These are phyloP conservation scores for Cremastinae sp. DNA, from an alignment of 2,888 invertebrate species.

Conservation along the genomic window DNA sequence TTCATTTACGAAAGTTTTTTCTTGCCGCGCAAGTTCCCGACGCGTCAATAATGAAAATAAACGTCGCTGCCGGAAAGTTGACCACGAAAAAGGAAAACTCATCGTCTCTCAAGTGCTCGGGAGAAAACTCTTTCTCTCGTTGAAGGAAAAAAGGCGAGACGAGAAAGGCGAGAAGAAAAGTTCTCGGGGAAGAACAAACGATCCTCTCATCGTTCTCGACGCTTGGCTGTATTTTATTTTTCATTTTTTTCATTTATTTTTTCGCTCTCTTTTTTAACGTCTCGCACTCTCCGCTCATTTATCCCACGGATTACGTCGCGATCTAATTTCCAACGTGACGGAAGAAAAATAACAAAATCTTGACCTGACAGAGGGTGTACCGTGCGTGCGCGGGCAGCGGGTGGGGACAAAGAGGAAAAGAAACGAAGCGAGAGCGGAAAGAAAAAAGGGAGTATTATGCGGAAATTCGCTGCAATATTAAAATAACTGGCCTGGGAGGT, in stretches of 20 bases:
- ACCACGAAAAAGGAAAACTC: not conserved
- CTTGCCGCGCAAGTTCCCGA: not conserved
- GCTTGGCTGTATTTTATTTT: constrained; percentile 36
- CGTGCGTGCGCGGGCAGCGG: too few relatives aligned
- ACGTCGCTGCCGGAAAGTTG: constrained; percentile 1
- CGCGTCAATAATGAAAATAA: constrained; percentile 13
- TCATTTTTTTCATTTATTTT: constrained; percentile 33
- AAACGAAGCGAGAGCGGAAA: not conserved
- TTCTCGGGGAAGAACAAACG: not conserved
- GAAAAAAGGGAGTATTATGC: constrained; percentile 11
- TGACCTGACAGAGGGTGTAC: constrained; percentile 32
- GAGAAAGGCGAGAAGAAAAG: constrained; percentile 15
- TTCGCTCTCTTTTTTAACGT: constrained; percentile 18
- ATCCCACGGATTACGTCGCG: not conserved
- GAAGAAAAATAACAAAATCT: constrained; percentile 10
- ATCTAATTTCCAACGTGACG: constrained; percentile 2
- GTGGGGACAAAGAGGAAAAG: too few relatives aligned
- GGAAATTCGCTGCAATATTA: constrained; percentile 43
- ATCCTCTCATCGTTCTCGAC: constrained; percentile 16
- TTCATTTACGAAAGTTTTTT: constrained; percentile 1
- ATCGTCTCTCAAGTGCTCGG: constrained; percentile 2
- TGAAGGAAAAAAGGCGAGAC: not conserved
- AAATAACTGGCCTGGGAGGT: constrained; percentile 48
- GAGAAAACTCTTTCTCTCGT: constrained; percentile 14
- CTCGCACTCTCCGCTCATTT: too few relatives aligned